Conservation (phyloP, 2,888 invertebrate species). For the Melieria omissa region DNA sequence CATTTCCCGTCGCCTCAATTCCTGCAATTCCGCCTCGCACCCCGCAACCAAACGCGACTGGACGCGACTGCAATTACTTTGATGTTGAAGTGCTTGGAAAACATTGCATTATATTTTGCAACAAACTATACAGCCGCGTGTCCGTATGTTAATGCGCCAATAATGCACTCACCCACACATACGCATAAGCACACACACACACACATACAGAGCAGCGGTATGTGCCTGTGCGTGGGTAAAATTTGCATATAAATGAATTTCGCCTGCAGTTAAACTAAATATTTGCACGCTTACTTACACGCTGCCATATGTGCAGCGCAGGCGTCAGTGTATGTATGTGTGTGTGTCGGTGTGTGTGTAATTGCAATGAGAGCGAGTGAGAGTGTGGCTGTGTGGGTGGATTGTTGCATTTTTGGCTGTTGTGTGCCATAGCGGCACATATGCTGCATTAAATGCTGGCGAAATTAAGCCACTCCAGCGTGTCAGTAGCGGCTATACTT, state of each 20-base stretch:
- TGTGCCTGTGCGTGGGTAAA: neutral
- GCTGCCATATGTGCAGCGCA: neutral
- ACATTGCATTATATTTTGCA: conserved; percentile 30
- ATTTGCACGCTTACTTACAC: conserved; percentile 11
- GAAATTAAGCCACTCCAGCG: no score
- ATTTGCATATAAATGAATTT: conserved; percentile 39
- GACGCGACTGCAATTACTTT: conserved; percentile 7
- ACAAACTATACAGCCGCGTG: neutral
- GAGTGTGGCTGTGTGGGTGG: no score
- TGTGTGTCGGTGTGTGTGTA: neutral
- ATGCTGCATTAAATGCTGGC: no score
- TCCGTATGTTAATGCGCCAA: no score
- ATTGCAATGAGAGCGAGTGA: neutral
- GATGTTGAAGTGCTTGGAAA: conserved; percentile 12
- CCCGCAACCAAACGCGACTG: no score
- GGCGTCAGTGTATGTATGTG: neutral
- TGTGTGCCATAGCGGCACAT: no score
- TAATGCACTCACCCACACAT: no score
- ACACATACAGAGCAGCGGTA: no score
- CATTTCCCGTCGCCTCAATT: conserved; percentile 4
- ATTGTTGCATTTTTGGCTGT: no score
- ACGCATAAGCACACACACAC: no score
- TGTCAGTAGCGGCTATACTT: no score
- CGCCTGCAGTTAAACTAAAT: conserved; percentile 32
- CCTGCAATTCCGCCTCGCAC: neutral